A percentile compares a stretch with the other conserved stretches of the same genome.
Conservation (phyloP, 2,113 vertebrate species). For the Macroglossus sobrinus region DNA sequence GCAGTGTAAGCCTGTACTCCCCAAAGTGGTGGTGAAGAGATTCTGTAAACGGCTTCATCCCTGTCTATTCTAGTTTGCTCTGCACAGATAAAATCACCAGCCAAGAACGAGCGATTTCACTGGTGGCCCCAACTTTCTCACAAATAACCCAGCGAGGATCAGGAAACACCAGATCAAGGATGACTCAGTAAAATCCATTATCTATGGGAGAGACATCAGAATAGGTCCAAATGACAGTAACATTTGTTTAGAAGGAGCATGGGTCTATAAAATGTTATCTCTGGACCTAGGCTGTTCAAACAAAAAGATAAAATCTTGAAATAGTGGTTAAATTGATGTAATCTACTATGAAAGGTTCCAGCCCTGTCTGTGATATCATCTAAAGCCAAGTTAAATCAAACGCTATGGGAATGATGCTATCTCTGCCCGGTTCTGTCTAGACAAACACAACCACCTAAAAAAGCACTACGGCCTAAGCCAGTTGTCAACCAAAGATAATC, state of each 20-base stretch:
- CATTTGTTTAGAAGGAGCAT: slow-evolving; percentile 4
- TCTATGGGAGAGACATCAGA: neutral
- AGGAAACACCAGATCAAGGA: neutral
- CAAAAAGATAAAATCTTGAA: slow-evolving; percentile 66
- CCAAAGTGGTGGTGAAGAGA: neutral
- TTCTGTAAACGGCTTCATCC: neutral
- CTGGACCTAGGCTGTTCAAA: slow-evolving; percentile 1
- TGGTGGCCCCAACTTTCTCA: neutral
- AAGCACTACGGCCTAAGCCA: neutral
- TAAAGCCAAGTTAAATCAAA: slow-evolving; percentile 65
- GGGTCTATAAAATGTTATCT: slow-evolving; percentile 38
- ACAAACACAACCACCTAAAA: slow-evolving; percentile 45
- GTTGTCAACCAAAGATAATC: slow-evolving; percentile 28
- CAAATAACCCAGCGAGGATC: neutral
- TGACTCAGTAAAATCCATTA: slow-evolving; percentile 37
- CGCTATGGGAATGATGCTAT: slow-evolving; percentile 41
- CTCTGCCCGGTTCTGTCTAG: slow-evolving; percentile 48
- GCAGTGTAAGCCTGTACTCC: neutral
- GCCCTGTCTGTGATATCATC: slow-evolving; percentile 26
- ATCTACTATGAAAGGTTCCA: slow-evolving; percentile 46
- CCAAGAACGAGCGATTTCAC: slow-evolving; percentile 4
- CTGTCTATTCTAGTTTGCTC: slow-evolving; percentile 19
- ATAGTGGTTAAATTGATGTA: slow-evolving; percentile 36
- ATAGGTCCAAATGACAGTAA: neutral
- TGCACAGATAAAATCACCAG: slow-evolving; percentile 45